Evolutionary conservation across 2,797 vertebrate species (phyloP).

Genomic region (Myioborus melanocephalus): DNA sequence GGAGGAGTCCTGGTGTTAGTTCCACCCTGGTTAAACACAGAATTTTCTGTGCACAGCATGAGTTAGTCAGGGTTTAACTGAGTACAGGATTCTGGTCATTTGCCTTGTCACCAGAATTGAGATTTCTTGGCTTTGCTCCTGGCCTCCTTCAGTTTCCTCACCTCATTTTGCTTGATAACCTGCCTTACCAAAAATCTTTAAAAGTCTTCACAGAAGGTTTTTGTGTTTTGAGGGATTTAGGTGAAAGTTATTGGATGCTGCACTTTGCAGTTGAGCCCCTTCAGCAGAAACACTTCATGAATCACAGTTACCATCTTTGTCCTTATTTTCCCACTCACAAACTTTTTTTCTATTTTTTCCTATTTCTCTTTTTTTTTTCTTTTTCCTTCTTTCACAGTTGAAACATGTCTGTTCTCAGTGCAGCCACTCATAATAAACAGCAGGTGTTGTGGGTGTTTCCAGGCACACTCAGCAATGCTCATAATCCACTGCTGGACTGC

Average conservation of each 20-base stretch:
- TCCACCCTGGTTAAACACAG: not conserved
- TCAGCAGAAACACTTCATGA: not conserved
- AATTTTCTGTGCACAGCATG: not conserved
- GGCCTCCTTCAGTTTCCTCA: not conserved
- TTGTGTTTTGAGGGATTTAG: not conserved
- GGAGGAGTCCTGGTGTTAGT: not conserved
- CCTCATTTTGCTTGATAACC: not conserved
- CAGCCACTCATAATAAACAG: slow-evolving; percentile 56
- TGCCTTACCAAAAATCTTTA: not conserved
- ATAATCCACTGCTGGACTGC: slow-evolving; percentile 58
- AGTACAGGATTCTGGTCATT: not conserved
- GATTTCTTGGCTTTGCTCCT: not conserved
- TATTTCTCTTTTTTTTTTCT: fast-evolving
- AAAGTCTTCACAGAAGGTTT: not conserved
- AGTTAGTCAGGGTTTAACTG: not conserved
- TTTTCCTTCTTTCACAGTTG: not conserved
- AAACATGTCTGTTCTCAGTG: not conserved
- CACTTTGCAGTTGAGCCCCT: not conserved
- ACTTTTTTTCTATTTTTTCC: not conserved
- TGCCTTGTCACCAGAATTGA: not conserved
- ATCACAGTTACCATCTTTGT: not conserved
- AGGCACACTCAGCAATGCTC: not conserved
- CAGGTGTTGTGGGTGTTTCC: slow-evolving; percentile 60
- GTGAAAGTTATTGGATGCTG: not conserved
- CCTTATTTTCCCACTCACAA: not conserved